A percentile compares a stretch with the other conserved stretches of the same genome.
phyloP scores from a whole-genome alignment of 37 sponge, comb jelly and placozoan genomes.

The Ianthella basta region DNA sequence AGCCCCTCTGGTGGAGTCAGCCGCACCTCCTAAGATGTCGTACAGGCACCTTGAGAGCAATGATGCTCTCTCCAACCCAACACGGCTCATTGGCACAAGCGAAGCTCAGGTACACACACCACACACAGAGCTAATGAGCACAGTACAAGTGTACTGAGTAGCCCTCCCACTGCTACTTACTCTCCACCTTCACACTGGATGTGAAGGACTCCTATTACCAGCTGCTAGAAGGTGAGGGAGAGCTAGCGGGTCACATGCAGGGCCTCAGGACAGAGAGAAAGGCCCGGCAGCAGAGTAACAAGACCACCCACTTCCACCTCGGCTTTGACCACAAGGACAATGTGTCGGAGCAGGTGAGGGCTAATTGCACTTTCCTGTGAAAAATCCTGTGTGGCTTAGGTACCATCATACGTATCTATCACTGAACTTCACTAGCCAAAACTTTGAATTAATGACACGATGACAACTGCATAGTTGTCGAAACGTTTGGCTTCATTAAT shows the following conservation, averaged over 20 bases:
- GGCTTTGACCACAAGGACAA: slow-evolving; percentile 51
- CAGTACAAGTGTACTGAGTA: background rate
- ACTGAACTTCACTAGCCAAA: no score
- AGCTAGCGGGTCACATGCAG: background rate
- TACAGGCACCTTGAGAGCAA: slow-evolving; percentile 73
- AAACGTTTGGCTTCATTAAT: no score
- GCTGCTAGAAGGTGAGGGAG: background rate
- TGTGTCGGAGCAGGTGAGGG: slow-evolving; percentile 62
- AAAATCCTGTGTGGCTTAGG: no score
- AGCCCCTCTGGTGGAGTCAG: slow-evolving; percentile 1
- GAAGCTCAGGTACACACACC: slow-evolving; percentile 26
- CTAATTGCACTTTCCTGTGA: no score
- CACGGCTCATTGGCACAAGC: background rate
- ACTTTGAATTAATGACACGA: no score
- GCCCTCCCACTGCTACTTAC: background rate
- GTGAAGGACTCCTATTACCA: background rate
- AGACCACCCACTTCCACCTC: slow-evolving; percentile 66
- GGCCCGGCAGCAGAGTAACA: slow-evolving; percentile 57
- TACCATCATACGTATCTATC: no score
- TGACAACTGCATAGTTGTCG: no score
- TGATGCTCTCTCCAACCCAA: slow-evolving; percentile 46
- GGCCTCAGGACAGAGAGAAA: slow-evolving; percentile 10
- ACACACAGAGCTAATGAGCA: background rate
- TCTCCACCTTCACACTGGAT: background rate
- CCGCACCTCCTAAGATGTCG: slow-evolving; percentile 21